Base-by-base conservation (phyloP, 2,113 vertebrate genomes). In the Mola mola region DNA sequence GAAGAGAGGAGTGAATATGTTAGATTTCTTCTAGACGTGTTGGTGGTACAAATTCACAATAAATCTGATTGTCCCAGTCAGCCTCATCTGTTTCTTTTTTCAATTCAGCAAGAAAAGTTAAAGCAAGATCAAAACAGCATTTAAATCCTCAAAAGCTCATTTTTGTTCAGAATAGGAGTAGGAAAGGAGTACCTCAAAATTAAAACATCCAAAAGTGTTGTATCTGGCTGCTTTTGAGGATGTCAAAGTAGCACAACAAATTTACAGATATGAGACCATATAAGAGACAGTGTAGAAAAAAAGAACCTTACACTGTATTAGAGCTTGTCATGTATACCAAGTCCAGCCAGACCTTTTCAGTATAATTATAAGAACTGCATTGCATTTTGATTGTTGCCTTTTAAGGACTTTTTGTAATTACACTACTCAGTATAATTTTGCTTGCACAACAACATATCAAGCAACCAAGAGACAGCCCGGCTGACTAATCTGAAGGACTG, bases 11-110 rank as follows among this genome's bases (percentile, higher is more conserved):
- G 31, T 65, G 5, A 68, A 5, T 51, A 47, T 70, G 36, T 72
- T 75, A 82, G 80, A 79, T 87, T 89, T 89, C 87, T 87, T 88
- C 4, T 38, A 74, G 52, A 25, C 31, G 2, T 49, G 57, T 67
- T 46, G 67, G 1, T 82, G 78, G 55, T 74, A 81, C 71, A 82
- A 19, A 7, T 63, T 67, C 49, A 70, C 12, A 61, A 84, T 81
- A 82, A 85, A 83, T 75, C 74, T 64, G 80, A 31, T 58, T 50
- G 2, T 65, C 10, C 44, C 58, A 78, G 70, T 86, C 80, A 86
- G 78, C 70, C 61, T 57, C 58, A 57, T 67, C 34, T 44, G 57
- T 43, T 40, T 64, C 21, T 21, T 57, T 46, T 62, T 59, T 67
- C 13, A 13, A 60, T 51, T 75, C 50, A 75, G 38, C 69, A 51